Evolutionary conservation across 1,140 invertebrate genomes (phyloP).

Genomic region (Amphibalanus amphitrite): DNA sequence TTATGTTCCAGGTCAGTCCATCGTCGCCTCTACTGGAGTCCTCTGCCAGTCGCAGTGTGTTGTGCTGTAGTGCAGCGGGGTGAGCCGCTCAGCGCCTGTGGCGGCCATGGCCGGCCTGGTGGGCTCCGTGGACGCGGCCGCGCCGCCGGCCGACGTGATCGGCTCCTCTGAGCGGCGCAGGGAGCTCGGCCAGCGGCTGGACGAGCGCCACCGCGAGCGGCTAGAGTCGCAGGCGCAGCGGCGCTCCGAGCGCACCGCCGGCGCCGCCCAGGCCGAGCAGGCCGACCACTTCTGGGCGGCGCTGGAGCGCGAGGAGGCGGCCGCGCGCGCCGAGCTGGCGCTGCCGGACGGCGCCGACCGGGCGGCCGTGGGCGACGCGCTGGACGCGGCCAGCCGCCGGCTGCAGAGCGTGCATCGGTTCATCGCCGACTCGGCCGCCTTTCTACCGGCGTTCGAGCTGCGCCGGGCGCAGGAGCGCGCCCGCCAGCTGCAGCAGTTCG

Average conservation of each 20-base stretch:
- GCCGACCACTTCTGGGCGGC: not conserved
- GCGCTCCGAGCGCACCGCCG: not conserved
- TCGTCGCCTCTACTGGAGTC: too few species aligned
- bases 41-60: too few species aligned
- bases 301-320: not conserved
- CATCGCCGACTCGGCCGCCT: constrained; percentile 6
- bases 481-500: not conserved
- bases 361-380: not conserved
- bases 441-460: constrained; percentile 8
- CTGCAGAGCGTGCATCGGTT: not conserved
- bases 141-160: not conserved
- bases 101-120: not conserved
- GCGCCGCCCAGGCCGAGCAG: not conserved
- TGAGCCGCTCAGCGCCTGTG: too few species aligned
- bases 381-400: not conserved
- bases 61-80: too few species aligned
- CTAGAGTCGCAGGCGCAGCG: not conserved
- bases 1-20: too few species aligned
- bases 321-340: not conserved
- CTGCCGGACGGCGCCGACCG: not conserved
- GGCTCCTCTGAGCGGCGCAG: not conserved
- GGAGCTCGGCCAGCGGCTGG: not conserved
- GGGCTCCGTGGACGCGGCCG: not conserved
- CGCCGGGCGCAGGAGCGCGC: constrained; percentile 6
- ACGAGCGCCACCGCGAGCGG: not conserved